A percentile compares a stretch with the other conserved stretches of the same genome.
Conservation (phyloP, 2,797 vertebrate genomes). For the Cryptoblepharus egeriae region DNA sequence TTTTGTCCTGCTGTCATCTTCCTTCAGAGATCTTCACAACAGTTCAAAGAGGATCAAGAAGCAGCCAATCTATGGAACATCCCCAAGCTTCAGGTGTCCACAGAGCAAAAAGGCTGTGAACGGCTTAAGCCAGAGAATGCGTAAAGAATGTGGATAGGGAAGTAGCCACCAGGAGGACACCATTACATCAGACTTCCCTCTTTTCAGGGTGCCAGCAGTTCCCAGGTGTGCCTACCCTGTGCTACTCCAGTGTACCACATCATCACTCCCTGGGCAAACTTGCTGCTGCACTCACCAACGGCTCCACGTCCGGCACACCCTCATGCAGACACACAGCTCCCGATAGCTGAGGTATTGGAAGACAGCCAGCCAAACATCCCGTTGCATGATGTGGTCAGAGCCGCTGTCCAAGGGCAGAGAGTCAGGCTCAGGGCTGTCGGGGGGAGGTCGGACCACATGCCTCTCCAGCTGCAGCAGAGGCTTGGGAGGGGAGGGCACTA, state of each 20-base stretch:
- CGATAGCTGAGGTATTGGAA: slow-evolving; percentile 88
- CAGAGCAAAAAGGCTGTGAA: no score
- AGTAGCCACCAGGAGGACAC: no score
- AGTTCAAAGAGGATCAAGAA: neutral
- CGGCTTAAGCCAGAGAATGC: neutral
- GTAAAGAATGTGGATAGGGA: accelerated
- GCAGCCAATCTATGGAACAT: no score
- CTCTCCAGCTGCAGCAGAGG: slow-evolving; percentile 90
- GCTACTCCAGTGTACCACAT: neutral
- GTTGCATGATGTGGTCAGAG: slow-evolving; percentile 85
- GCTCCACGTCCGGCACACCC: slow-evolving; percentile 93
- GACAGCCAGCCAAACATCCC: slow-evolving; percentile 88
- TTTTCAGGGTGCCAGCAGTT: neutral
- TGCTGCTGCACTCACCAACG: slow-evolving; percentile 81
- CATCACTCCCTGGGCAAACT: neutral
- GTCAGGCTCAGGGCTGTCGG: slow-evolving; percentile 90
- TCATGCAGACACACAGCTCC: slow-evolving; percentile 92
- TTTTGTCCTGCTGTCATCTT: neutral
- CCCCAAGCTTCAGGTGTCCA: neutral
- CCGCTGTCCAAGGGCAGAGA: slow-evolving; percentile 88
- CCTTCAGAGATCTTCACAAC: neutral
- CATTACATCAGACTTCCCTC: accelerated
- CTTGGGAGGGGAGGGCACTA: slow-evolving; percentile 86
- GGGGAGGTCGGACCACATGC: slow-evolving; percentile 89
- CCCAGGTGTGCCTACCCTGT: neutral